phyloP scores from a whole-genome alignment of 1,140 invertebrate genomes.

The Hyles euphorbiae region DNA sequence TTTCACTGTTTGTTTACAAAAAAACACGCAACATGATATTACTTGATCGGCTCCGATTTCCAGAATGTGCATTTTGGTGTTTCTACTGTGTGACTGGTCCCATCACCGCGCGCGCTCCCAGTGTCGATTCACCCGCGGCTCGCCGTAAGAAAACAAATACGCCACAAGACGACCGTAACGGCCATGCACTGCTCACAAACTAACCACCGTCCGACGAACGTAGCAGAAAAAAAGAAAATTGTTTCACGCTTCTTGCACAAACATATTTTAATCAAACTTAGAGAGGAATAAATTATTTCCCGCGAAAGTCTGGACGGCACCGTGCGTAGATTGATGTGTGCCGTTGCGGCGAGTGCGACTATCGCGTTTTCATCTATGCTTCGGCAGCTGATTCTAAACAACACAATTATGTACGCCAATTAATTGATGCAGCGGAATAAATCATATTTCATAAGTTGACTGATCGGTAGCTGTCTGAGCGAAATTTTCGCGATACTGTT shows the following conservation, averaged over 20 bases:
- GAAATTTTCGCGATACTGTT: too few relatives aligned
- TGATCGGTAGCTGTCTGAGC: too few relatives aligned
- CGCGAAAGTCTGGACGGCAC: slow-evolving; percentile 59
- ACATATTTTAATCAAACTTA: slow-evolving; percentile 63
- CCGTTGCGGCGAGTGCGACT: slow-evolving; percentile 22
- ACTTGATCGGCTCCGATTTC: slow-evolving; percentile 67
- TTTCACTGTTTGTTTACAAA: slow-evolving; percentile 29
- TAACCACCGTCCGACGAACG: slow-evolving; percentile 34
- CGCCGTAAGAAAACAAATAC: slow-evolving; percentile 19
- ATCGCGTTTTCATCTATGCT: slow-evolving; percentile 62
- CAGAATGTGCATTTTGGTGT: slow-evolving; percentile 61
- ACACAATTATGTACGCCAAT: slow-evolving; percentile 37
- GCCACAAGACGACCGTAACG: slow-evolving; percentile 42
- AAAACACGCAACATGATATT: slow-evolving; percentile 34
- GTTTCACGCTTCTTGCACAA: slow-evolving; percentile 67
- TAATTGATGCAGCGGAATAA: slow-evolving; percentile 2
- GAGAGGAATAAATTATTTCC: slow-evolving; percentile 61
- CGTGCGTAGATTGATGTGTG: slow-evolving; percentile 48
- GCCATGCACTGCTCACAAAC: slow-evolving; percentile 46
- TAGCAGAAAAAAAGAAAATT: slow-evolving; percentile 60
- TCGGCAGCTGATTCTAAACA: slow-evolving; percentile 26
- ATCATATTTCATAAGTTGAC: slow-evolving; percentile 1
- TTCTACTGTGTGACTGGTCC: slow-evolving; percentile 32
- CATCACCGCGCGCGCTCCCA: slow-evolving; percentile 33
- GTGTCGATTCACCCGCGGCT: slow-evolving; percentile 24